Base-by-base conservation (phyloP, 1,140 invertebrate genomes). In the Lucilia cuprina region DNA sequence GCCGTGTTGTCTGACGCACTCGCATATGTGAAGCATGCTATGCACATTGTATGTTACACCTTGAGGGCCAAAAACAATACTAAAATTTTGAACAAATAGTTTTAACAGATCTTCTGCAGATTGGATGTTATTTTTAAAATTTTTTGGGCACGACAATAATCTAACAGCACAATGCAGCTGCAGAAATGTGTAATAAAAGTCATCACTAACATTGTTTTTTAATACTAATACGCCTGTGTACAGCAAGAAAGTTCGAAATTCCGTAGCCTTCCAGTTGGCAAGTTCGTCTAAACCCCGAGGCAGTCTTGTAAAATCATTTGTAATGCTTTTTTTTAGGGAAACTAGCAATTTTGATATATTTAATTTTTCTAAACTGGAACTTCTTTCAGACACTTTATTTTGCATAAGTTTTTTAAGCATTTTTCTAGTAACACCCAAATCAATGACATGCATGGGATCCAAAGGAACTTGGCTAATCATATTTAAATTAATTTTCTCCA, bases 381-480 rank as follows among this genome's bases (percentile, higher is more conserved):
- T 74, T 21, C 10, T 74, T 74, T 74, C 13, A 49, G 13, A 49
- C 9, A 49, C 13, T 49, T 49, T 74, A 12, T 25, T 25, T 5
- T 7, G 5, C 21, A 74, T 12, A 25, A 74, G 19, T 12, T 12
- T 12, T 3, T 21, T 74, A 12, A 74, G 10, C 19, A 25, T 25
- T 25, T 74, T 74, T 74, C 25, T 74, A 12, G 21, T 25, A 7
- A 74, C 70, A 25, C 70, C 70, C 19, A 74, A 25, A 25, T 25
- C 70, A 74, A 87, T 30, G 12, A 87, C 49, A 82, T 86, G 86
- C 86, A 86, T 86, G 49, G 85, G 84, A 77, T 83, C 25, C 25
- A 30, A 30, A 30, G 25, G 25, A 30, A 30, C 25, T 30, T 30
- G 25, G 25, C 25, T 30, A 19, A 87, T 65, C 84, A 87, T 86